These are phyloP conservation scores for Triplophysa bombifrons DNA, from an alignment of 2,797 vertebrate species.

Conservation along the genomic window DNA sequence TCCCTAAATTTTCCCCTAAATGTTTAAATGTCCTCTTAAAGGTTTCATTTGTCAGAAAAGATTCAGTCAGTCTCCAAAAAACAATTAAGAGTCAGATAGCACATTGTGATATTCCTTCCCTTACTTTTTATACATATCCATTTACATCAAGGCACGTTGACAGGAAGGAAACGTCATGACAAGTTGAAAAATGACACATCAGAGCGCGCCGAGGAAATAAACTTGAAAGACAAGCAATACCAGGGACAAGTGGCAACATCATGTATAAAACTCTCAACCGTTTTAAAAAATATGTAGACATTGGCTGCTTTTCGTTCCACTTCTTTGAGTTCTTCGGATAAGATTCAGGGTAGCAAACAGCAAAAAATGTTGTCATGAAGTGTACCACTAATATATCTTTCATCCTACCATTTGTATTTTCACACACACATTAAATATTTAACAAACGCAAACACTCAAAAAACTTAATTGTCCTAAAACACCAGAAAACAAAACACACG, in stretches of 20 bases:
- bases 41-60: conserved; percentile 39
- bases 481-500: conserved; percentile 30
- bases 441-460: conserved; percentile 12
- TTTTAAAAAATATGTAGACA: conserved; percentile 26
- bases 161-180: conserved; percentile 32
- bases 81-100: not conserved
- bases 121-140: conserved; percentile 25
- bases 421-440: conserved; percentile 23
- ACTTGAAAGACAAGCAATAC: conserved; percentile 44
- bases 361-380: not conserved
- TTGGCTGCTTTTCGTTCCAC: conserved; percentile 28
- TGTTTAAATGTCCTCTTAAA: not conserved
- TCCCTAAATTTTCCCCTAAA: too few relatives aligned
- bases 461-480: conserved; percentile 22
- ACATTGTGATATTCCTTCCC: conserved; percentile 19
- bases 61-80: conserved; percentile 54
- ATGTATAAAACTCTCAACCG: conserved; percentile 42
- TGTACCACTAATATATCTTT: not conserved
- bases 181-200: conserved; percentile 19
- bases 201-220: conserved; percentile 15
- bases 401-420: conserved; percentile 2
- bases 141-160: conserved; percentile 43
- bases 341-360: conserved; percentile 11
- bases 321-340: conserved; percentile 37
- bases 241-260: conserved; percentile 16